Percentiles rank a stretch among this genome's conserved stretches.
Evolutionary conservation across 2,113 vertebrate genomes (phyloP).

Genomic region (Bubo bubo): DNA sequence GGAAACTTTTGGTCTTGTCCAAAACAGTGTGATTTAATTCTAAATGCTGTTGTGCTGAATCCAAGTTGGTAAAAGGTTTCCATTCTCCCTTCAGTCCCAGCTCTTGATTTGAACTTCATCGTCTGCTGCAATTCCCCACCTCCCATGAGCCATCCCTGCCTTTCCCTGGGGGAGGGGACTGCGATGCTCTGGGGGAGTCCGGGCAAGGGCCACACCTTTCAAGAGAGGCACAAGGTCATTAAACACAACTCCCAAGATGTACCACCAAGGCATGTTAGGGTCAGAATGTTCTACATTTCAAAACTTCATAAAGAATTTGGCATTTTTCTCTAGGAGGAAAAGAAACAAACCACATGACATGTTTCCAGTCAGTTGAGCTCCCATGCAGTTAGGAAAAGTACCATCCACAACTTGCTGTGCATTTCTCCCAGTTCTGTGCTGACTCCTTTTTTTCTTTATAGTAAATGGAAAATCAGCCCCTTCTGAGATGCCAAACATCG

Average conservation of each 20-base stretch:
- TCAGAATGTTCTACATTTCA: background rate
- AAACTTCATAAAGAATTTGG: background rate
- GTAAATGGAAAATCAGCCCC: background rate
- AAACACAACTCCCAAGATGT: background rate
- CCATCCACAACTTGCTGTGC: background rate
- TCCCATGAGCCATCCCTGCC: background rate
- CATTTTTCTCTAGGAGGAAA: background rate
- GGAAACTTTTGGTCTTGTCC: background rate
- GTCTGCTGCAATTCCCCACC: background rate
- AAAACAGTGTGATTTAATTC: background rate
- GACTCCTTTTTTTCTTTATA: background rate
- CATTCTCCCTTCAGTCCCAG: background rate
- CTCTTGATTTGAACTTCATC: background rate
- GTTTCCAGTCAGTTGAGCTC: background rate
- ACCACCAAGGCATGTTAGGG: background rate
- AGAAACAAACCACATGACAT: accelerated
- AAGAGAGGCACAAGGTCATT: background rate
- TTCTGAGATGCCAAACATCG: background rate
- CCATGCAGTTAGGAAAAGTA: background rate
- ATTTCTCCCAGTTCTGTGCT: background rate
- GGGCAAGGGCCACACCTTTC: background rate
- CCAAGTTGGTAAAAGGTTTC: background rate
- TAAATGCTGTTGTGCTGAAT: background rate
- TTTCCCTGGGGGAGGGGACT: background rate
- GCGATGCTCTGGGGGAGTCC: background rate